Percentiles rank a stretch among this genome's conserved stretches.
These are phyloP conservation scores for Ammodytes marinus DNA, from an alignment of 2,113 vertebrate genomes.

Conservation along the genomic window DNA sequence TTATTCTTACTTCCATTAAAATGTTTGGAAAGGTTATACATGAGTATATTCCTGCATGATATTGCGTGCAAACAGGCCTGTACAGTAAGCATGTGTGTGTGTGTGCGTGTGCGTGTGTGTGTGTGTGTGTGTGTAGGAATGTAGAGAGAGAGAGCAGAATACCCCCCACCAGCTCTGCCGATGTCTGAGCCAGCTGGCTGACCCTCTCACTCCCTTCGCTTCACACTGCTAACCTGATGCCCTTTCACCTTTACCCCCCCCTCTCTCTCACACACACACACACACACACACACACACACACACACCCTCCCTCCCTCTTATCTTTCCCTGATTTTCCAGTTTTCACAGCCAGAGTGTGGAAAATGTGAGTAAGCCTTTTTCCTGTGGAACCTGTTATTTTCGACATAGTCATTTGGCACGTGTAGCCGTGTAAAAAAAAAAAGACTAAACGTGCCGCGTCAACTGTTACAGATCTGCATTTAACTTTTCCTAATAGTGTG, in stretches of 20 bases:
- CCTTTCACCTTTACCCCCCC: slow-evolving; percentile 36
- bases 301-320: slow-evolving; percentile 25
- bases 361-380: slow-evolving; percentile 60
- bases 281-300: too few species aligned
- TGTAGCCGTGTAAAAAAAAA: neutral
- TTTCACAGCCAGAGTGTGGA: slow-evolving; percentile 53
- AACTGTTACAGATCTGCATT: slow-evolving; percentile 23
- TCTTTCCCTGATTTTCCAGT: slow-evolving; percentile 61
- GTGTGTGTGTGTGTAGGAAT: slow-evolving; percentile 2
- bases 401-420: slow-evolving; percentile 1
- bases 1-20: neutral
- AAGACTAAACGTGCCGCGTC: neutral
- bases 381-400: slow-evolving; percentile 57
- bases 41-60: neutral
- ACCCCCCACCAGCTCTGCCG: slow-evolving; percentile 5
- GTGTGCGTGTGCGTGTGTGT: neutral
- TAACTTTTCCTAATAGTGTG: neutral
- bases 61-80: too few species aligned
- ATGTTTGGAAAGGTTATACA: neutral
- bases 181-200: slow-evolving; percentile 54
- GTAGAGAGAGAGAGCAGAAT: slow-evolving; percentile 26
- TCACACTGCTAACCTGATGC: slow-evolving; percentile 30
- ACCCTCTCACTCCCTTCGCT: slow-evolving; percentile 35
- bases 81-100: neutral
- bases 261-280: neutral